Base-by-base conservation (phyloP, 2,797 vertebrate species). In the Kryptopterus vitreolus region DNA sequence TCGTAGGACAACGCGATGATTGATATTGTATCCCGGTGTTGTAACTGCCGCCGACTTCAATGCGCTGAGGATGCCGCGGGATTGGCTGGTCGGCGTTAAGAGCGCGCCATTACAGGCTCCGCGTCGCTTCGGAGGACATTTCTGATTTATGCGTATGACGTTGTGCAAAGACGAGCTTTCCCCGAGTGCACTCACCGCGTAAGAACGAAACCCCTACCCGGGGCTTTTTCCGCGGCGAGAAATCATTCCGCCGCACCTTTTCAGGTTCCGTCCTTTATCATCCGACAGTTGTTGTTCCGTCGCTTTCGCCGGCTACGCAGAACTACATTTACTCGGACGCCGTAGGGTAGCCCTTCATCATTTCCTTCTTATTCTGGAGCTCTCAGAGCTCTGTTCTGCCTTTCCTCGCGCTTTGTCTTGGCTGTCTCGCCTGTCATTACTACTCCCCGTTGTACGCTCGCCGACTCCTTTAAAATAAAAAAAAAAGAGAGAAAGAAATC, bases 1-100 rank as follows among this genome's bases (percentile, higher is more conserved):
- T 18, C 31, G 48, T 58, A 65, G 71, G 69, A 76, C 26, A 31
- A 50, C 50, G 72, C 48, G 24, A 75, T 79, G 80, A 82, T 65
- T 63, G 74, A 81, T 76, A 46, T 24, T 22, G 46, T 72, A 24
- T 52, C 35, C 52, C 33, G 71, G 76, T 76, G 57, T 59, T 74
- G 80, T 55, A 62, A 77, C 76, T 58, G 20, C 29, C 52, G 50
- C 58, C 46, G 75, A 83, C 66, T 74, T 24, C 43, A 79, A 82
- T 83, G 70, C 76, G 71, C 50, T 26, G 18, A 61, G 68, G 20
- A 74, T 69, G 55, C 63, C 58, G 7, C 24, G 22, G 62, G 48
- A 31, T 58, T 76, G 81, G 82, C 84, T 80, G 81, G 7, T n/a
- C 77, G 79, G 81, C 77, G 65, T 82, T 82, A 83, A 86, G n/a